Evolutionary conservation across 2,888 invertebrate genomes (phyloP), one percentile per base, ranked within the genome.

Genomic region (Andrena minutula): DNA sequence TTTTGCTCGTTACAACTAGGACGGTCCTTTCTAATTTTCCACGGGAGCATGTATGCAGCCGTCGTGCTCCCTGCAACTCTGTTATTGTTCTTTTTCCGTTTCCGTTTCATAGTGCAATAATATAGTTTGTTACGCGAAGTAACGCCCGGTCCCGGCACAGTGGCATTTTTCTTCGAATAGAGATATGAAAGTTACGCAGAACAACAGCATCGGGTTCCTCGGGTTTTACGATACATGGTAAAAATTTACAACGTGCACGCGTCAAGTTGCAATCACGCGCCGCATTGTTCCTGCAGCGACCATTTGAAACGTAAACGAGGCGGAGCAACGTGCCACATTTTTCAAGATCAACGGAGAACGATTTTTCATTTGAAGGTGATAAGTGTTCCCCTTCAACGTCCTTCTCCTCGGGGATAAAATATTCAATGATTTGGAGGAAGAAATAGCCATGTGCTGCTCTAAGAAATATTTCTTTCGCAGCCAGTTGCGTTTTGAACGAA

Each of bases 71-170:
- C 12, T 4, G n/a, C 51, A 70, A 63, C 51, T 63, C 64, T 30
- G 75, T 75, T 75, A 70, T 10, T 32, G 63, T 56, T 47, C 70
- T 53, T 70, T 60, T 47, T 30, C 20, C 28, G 23, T 51, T 23
- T 2, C 51, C 28, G 6, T n/a, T 69, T 63, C 70, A 41, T 35
- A 16, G 28, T 51, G 70, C 53, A 53, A 41, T 70, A 70, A 75
- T 75, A 63, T 20, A 63, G 75, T 63, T 70, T 75, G 75, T 70
- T 56, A 56, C 75, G 41, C 53, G 70, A 70, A 63, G 70, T 69
- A 53, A 70, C 63, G 53, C 70, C 26, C 47, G 16, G 30, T 32
- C 23, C 23, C 63, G 28, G 16, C 0, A 41, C 10, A 23, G 20
- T n/a, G 4, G 30, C 28, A 47, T 75, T 56, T 64, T 32, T 60